Conservation (phyloP, 2,888 invertebrate species). For the Pherbina coryleti region DNA sequence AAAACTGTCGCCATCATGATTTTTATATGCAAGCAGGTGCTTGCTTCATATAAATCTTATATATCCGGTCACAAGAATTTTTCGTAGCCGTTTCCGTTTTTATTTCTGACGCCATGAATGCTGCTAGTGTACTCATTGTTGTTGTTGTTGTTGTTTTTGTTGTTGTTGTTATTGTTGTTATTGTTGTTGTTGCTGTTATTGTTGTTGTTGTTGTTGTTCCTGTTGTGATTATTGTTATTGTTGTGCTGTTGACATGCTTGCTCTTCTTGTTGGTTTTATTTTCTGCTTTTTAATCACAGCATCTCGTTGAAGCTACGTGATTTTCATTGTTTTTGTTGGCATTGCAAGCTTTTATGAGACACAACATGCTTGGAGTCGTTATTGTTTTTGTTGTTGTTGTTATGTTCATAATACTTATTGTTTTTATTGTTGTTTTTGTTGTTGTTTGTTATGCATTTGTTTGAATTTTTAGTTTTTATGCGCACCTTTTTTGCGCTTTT, state of each 20-base stretch:
- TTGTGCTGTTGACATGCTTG: no score
- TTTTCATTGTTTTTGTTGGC: constrained; percentile 8
- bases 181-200: not conserved
- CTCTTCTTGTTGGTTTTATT: not conserved
- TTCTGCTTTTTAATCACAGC: not conserved
- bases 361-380: not conserved
- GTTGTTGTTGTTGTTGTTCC: not conserved
- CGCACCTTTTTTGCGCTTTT: not conserved
- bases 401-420: not conserved
- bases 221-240: not conserved
- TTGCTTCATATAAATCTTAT: constrained; percentile 23
- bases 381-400: not conserved
- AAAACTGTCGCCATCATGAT: constrained; percentile 43
- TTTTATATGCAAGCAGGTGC: constrained; percentile 42
- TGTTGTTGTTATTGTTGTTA: not conserved
- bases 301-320: not conserved
- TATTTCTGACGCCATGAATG: not conserved
- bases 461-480: not conserved
- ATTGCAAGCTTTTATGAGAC: not conserved
- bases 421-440: not conserved
- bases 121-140: not conserved
- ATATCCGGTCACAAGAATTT: constrained; percentile 33
- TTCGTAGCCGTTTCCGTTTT: constrained; percentile 15
- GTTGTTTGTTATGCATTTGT: not conserved
- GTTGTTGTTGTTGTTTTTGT: not conserved